phyloP scores from a whole-genome alignment of 2,113 vertebrate species.

The Hydrolagus affinis region DNA sequence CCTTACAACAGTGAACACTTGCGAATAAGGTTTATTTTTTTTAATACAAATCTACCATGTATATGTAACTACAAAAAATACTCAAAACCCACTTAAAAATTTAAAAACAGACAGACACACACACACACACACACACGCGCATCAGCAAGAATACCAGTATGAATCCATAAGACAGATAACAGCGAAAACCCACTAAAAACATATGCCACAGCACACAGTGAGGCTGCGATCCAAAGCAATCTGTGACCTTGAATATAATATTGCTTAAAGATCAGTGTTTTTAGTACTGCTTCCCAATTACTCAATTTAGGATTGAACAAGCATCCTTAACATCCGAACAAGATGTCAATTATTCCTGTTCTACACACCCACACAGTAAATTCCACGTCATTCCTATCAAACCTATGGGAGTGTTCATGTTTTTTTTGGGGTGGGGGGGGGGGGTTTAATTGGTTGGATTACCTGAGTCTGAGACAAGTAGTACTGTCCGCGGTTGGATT shows the following conservation, averaged over 20 bases:
- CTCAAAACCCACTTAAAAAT: slow-evolving; percentile 3
- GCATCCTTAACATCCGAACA: neutral
- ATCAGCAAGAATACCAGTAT: neutral
- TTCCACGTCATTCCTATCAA: neutral
- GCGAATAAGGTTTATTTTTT: slow-evolving; percentile 8
- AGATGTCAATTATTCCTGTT: neutral
- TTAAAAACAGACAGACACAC: slow-evolving; percentile 18
- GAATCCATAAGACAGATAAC: slow-evolving; percentile 12
- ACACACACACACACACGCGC: no score
- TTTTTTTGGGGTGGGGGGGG: no score
- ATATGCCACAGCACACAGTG: neutral
- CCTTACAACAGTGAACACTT: neutral
- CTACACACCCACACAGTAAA: neutral
- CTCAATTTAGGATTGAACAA: neutral
- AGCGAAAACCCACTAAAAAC: slow-evolving; percentile 5
- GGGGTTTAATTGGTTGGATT: neutral
- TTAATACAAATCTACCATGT: slow-evolving; percentile 28
- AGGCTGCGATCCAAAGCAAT: neutral
- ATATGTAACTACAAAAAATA: slow-evolving; percentile 14
- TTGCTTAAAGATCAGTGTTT: neutral
- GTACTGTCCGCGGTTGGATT: neutral
- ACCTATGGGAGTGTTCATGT: neutral
- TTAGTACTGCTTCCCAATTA: slow-evolving; percentile 7
- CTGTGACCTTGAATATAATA: neutral
- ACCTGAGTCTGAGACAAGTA: neutral